These are phyloP conservation scores for Listronotus oregonensis DNA, from an alignment of 1,140 invertebrate species.

Conservation along the genomic window DNA sequence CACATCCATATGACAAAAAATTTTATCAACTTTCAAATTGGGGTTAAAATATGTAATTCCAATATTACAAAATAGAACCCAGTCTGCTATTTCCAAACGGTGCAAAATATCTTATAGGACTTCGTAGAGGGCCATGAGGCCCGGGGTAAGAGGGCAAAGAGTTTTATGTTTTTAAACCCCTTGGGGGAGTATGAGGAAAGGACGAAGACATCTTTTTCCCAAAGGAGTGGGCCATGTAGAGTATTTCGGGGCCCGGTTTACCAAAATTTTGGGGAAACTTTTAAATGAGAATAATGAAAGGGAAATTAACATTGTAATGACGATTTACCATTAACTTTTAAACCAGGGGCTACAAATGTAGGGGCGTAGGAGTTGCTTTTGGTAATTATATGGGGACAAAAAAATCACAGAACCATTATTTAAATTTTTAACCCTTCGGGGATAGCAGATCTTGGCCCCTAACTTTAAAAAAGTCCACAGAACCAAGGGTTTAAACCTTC, in stretches of 20 bases:
- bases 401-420: too few species aligned
- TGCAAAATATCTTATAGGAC: slow-evolving; percentile 67
- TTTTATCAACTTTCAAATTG: slow-evolving; percentile 62
- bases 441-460: too few species aligned
- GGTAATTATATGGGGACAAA: too few species aligned
- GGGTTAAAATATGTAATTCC: slow-evolving; percentile 72
- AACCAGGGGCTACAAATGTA: too few species aligned
- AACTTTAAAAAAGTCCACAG: too few species aligned
- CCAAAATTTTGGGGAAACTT: background rate
- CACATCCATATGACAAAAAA: slow-evolving; percentile 68
- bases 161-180: slow-evolving; percentile 62
- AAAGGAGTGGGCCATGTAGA: slow-evolving; percentile 71
- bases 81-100: slow-evolving; percentile 62
- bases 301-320: too few species aligned
- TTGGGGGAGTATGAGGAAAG: slow-evolving; percentile 59
- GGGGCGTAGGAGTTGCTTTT: too few species aligned
- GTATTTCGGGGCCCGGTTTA: slow-evolving; percentile 57
- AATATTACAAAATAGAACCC: slow-evolving; percentile 62
- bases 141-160: slow-evolving; percentile 75
- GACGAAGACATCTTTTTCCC: slow-evolving; percentile 65
- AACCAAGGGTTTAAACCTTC: too few species aligned
- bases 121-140: slow-evolving; percentile 70
- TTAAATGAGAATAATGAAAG: too few species aligned
- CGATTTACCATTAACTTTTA: too few species aligned
- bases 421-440: too few species aligned